phyloP scores from a whole-genome alignment of 2,113 vertebrate species.

The Cyprinodon variegatus region DNA sequence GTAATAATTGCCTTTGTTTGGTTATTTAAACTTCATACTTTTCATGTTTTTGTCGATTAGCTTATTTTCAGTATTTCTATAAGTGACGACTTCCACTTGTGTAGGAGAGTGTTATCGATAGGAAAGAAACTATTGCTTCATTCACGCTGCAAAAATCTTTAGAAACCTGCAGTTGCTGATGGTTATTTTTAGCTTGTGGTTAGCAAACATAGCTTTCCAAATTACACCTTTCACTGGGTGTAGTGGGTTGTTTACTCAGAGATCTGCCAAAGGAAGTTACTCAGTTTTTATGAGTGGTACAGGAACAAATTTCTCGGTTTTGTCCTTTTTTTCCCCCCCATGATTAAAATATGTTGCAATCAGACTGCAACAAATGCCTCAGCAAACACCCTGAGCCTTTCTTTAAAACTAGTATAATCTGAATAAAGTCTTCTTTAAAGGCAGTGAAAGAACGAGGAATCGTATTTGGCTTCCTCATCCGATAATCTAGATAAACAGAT shows the following conservation, averaged over 20 bases:
- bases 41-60: not conserved
- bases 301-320: not conserved
- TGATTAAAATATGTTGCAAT: too few species aligned
- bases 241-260: not conserved
- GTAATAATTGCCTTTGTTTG: too few species aligned
- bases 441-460: not conserved
- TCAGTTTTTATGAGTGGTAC: constrained; percentile 1
- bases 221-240: constrained; percentile 21
- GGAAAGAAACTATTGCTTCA: constrained; percentile 15
- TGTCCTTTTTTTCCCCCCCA: not conserved
- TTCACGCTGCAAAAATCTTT: constrained; percentile 20
- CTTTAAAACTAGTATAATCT: not conserved
- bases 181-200: constrained; percentile 49
- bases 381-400: too few species aligned
- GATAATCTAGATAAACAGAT: too few species aligned
- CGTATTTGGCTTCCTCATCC: too few species aligned
- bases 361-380: too few species aligned
- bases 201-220: constrained; percentile 11
- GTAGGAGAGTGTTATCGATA: not conserved
- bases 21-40: not conserved
- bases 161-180: not conserved
- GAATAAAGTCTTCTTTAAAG: not conserved
- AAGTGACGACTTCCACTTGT: not conserved
- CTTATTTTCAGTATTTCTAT: not conserved
- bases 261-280: constrained; percentile 22